Conservation (phyloP, 2,797 vertebrate genomes). For the Pipistrellus pipistrellus region DNA sequence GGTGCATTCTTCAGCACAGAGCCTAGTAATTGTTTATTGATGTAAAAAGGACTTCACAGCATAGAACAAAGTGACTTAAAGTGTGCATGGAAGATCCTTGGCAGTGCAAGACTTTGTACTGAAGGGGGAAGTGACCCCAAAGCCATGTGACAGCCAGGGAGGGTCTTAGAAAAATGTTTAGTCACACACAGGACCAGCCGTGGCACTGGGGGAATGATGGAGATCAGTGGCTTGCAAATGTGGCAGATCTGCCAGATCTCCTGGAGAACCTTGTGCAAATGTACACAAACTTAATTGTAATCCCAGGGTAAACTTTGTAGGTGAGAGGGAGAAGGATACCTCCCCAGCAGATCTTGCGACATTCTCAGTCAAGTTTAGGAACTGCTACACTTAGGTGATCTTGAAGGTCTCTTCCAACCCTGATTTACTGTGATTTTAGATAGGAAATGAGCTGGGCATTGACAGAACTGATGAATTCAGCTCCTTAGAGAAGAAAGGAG, state of each 20-base stretch:
- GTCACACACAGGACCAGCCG: background rate
- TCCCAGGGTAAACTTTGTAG: background rate
- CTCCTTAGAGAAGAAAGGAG: background rate
- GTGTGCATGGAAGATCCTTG: background rate
- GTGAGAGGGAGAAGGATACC: background rate
- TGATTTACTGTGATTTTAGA: background rate
- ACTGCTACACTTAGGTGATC: background rate
- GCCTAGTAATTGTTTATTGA: background rate
- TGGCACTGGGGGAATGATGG: background rate
- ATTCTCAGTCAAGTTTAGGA: constrained; percentile 34
- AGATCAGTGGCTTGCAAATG: background rate
- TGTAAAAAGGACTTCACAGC: constrained; percentile 10
- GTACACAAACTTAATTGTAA: background rate
- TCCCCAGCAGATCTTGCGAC: background rate
- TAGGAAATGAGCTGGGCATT: background rate
- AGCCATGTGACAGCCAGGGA: background rate
- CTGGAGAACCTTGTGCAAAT: background rate
- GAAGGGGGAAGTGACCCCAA: background rate
- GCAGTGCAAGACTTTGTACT: background rate
- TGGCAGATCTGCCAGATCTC: background rate
- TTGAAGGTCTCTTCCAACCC: background rate
- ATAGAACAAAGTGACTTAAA: background rate
- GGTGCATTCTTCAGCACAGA: background rate
- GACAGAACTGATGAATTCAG: background rate
- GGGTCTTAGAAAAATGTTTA: background rate